Evolutionary conservation across 2,113 vertebrate genomes (phyloP).

Genomic region (Paracanthobrama guichenoti): DNA sequence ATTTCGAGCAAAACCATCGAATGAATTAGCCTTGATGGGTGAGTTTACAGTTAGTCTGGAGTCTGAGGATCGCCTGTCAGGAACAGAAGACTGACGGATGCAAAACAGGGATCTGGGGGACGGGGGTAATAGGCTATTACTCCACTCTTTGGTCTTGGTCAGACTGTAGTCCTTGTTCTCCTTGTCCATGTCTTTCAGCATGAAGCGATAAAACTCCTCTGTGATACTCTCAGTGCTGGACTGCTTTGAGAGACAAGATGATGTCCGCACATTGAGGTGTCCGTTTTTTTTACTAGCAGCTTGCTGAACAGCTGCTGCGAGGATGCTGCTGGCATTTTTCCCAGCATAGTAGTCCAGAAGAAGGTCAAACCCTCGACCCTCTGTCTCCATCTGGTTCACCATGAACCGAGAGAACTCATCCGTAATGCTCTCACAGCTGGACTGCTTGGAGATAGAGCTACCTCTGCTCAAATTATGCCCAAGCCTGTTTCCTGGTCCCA

Average conservation of each 20-base stretch:
- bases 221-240: slow-evolving; percentile 98
- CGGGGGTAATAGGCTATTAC: slow-evolving; percentile 80
- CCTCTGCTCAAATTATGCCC: slow-evolving; percentile 88
- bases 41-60: slow-evolving; percentile 84
- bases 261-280: slow-evolving; percentile 82
- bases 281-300: slow-evolving; percentile 83
- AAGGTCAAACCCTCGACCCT: slow-evolving; percentile 92
- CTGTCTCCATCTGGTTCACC: slow-evolving; percentile 97
- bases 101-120: slow-evolving; percentile 82
- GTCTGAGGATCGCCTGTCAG: slow-evolving; percentile 82
- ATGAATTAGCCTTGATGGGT: slow-evolving; percentile 92
- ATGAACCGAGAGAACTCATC: slow-evolving; percentile 98
- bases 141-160: slow-evolving; percentile 86
- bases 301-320: slow-evolving; percentile 89
- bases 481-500: slow-evolving; percentile 78
- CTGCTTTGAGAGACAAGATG: slow-evolving; percentile 92
- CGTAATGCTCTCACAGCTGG: slow-evolving; percentile 97
- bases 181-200: slow-evolving; percentile 90
- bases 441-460: slow-evolving; percentile 97
- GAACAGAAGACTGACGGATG: slow-evolving; percentile 89
- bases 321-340: slow-evolving; percentile 91
- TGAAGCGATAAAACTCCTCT: slow-evolving; percentile 95
- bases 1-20: slow-evolving; percentile 88
- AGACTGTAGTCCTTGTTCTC: slow-evolving; percentile 82
- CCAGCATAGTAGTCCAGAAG: slow-evolving; percentile 96